Base-by-base conservation (phyloP, 2,797 vertebrate species). In the Gambelia wislizenii region DNA sequence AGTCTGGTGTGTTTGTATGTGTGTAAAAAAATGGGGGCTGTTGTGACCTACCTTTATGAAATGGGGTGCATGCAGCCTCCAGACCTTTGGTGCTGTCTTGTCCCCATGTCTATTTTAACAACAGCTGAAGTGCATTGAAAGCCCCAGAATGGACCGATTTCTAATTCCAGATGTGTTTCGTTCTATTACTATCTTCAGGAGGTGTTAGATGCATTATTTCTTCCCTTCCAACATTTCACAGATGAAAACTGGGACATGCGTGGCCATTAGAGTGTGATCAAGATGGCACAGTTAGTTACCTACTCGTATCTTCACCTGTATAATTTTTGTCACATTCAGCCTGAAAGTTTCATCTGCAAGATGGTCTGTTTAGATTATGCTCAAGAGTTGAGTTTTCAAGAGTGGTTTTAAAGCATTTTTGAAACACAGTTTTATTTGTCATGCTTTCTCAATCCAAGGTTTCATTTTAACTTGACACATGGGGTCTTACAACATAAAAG, bases 301-400 rank as follows among this genome's bases (percentile, higher is more conserved):
- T 92, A 97, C 95, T 96, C 94, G 83, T 97, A 96, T 97, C 98
- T 97, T 98, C 97, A 96, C 96, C 93, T 90, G 89, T 93, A 93
- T 95, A 97, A 92, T 97, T 96, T 90, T 90, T 92, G 93, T 94
- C 95, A 94, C 94, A 94, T 95, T 95, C 94, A 96, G 95, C 95
- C 95, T 91, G 95, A 95, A 95, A 94, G 96, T 95, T 96, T 97
- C 95, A 89, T 89, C 87, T 78, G 69, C 87, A 70, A 84, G 86
- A 83, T 90, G 54, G 87, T 86, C 93, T 91, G 72, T 90, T 94
- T 90, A 91, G 92, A 87, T 77, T 91, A 84, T 91, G 83, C 90
- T 89, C 84, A 80, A 87, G 64, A 85, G 74, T 84, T 83, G 87
- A 27, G 76, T 74, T 86, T 87, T 77, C 70, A 47, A 74, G 83